Base-by-base conservation (phyloP, 2,888 invertebrate species). In the Diaphora mendica region DNA sequence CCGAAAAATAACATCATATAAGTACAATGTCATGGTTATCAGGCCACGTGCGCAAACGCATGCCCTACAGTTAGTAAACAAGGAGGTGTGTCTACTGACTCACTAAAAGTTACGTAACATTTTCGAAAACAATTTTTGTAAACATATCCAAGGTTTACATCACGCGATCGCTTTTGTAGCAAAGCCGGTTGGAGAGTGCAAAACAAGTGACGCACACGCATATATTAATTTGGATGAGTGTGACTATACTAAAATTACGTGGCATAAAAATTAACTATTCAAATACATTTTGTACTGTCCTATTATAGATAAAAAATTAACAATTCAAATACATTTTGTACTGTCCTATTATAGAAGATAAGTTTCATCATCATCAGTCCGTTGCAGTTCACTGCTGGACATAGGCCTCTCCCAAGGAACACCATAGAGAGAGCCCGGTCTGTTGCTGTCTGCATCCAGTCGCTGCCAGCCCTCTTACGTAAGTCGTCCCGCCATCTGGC, bases 111-210 rank as follows among this genome's bases (percentile, higher is more conserved):
- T 83, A 82, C 76, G 71, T 79, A 84, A 82, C 48, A 51, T 51
- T 64, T 65, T 75, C 67, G 68, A 78, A 33, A 77, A 76, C 74
- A 77, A 68, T 82, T 77, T 75, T 74, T 68, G 82, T 82, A 84
- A 84, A 84, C 83, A 84, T n/a, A 15, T 71, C 70, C 84, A 84
- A 84, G 85, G 85, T 75, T 79, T 44, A 2, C 65, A 84, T 77
- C 83, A 77, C 79, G 78, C 79, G 81, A 77, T 85, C 71, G 72
- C 68, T 68, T 67, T 68, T 67, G 44, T 62, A 33, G 17, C 65
- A 48, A 65, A 70, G 55, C 74, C 51, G 71, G 72, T 59, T 70
- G 51, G 39, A 68, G 35, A 70, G 51, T 71, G 66, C 51, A 72
- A 74, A 81, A 83, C 70, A 81, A 82, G 48, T 83, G 78, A 81